Percentiles rank a stretch among this genome's conserved stretches.
phyloP scores from a whole-genome alignment of 2,888 invertebrate genomes.

The Morinoia aosen region DNA sequence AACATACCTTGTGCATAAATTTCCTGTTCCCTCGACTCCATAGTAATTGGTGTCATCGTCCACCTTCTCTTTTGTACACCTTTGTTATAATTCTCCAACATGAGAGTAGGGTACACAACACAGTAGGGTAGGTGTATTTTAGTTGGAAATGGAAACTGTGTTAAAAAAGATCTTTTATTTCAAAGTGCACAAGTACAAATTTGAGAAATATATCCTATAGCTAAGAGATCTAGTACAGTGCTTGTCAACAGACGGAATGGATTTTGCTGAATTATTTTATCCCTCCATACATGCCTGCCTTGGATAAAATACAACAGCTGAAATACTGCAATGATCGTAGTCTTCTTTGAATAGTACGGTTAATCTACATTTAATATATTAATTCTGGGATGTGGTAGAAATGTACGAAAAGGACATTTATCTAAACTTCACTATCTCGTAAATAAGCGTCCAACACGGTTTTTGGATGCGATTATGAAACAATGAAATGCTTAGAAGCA shows the following conservation, averaged over 20 bases:
- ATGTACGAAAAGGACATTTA: neutral
- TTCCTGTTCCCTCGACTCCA: too few species aligned
- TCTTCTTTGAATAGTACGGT: neutral
- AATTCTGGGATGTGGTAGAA: too few species aligned
- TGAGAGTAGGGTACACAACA: too few species aligned
- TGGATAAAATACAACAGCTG: neutral
- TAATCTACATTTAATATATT: neutral
- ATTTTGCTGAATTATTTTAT: neutral
- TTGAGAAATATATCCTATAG: neutral
- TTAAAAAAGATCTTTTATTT: neutral
- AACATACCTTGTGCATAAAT: too few species aligned
- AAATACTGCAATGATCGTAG: neutral
- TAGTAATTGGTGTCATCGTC: too few species aligned
- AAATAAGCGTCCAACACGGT: neutral
- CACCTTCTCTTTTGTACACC: neutral
- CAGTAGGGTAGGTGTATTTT: too few species aligned
- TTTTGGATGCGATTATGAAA: neutral
- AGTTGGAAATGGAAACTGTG: neutral
- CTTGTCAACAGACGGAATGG: conserved; percentile 10
- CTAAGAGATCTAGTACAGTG: conserved; percentile 10
- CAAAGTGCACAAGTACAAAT: conserved; percentile 19
- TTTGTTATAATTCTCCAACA: neutral
- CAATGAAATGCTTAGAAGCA: neutral
- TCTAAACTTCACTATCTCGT: neutral
- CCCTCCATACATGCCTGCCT: neutral